These are phyloP conservation scores for Patella pellucida DNA, from an alignment of 2,888 invertebrate genomes.

Conservation along the genomic window DNA sequence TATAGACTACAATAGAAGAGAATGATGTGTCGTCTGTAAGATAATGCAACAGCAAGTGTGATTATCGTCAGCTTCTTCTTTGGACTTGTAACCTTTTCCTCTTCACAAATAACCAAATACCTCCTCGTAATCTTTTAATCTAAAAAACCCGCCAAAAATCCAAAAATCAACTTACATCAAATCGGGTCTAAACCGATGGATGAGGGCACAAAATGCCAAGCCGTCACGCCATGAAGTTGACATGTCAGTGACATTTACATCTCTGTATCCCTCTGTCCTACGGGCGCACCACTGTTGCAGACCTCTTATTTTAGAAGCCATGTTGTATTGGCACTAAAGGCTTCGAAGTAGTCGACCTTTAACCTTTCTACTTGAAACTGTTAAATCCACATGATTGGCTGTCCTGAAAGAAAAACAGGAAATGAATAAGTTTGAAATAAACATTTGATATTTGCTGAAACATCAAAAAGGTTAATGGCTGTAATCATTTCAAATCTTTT, in stretches of 20 bases:
- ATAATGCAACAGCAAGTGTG: no score
- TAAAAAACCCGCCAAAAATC: not conserved
- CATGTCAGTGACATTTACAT: slow-evolving; percentile 93
- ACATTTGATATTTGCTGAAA: not conserved
- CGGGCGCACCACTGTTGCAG: slow-evolving; percentile 93
- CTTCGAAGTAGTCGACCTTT: not conserved
- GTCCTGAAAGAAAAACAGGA: slow-evolving; percentile 6
- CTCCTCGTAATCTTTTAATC: no score
- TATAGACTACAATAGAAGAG: no score
- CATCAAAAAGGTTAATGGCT: slow-evolving; percentile 3
- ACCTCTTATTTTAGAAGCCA: slow-evolving; percentile 80
- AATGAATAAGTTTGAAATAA: slow-evolving; percentile 3
- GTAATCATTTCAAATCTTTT: not conserved
- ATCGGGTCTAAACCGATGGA: slow-evolving; percentile 95
- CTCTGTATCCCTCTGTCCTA: slow-evolving; percentile 89
- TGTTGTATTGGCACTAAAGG: slow-evolving; percentile 31
- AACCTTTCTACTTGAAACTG: not conserved
- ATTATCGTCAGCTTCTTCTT: no score
- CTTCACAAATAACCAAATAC: no score
- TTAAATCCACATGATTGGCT: slow-evolving; percentile 10
- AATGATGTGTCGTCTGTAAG: no score
- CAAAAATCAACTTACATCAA: slow-evolving; percentile 83
- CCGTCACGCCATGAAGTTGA: slow-evolving; percentile 96
- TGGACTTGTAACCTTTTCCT: no score
- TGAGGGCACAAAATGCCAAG: slow-evolving; percentile 94